These are phyloP conservation scores for Cloeon dipterum DNA, from an alignment of 2,888 invertebrate species.

Conservation along the genomic window DNA sequence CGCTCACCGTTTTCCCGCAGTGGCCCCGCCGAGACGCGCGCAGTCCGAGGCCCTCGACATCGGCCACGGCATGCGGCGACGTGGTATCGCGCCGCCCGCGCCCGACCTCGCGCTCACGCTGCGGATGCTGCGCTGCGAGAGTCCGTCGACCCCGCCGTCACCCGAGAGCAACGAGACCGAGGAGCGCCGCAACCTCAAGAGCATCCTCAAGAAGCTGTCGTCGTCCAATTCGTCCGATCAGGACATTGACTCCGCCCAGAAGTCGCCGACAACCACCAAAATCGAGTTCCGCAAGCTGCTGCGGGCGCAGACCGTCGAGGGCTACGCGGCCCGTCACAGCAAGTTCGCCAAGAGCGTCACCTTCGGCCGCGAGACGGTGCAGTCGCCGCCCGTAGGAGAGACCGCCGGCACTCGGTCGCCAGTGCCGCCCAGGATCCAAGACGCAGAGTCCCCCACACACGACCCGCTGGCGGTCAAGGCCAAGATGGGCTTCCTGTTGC, in stretches of 20 bases:
- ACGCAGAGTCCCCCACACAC: neutral
- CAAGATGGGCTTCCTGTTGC: slow-evolving; percentile 1
- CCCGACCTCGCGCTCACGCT: neutral
- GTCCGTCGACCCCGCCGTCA: slow-evolving; percentile 7
- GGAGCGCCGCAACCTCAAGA: slow-evolving; percentile 59
- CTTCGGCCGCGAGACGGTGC: slow-evolving; percentile 62
- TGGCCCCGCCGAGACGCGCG: slow-evolving; percentile 33
- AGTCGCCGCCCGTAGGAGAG: slow-evolving; percentile 40
- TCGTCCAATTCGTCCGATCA: slow-evolving; percentile 21
- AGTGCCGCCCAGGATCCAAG: neutral
- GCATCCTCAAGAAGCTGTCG: slow-evolving; percentile 62
- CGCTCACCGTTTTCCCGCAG: slow-evolving; percentile 10
- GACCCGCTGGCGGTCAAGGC: slow-evolving; percentile 1
- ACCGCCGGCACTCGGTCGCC: slow-evolving; percentile 4
- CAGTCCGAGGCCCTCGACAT: slow-evolving; percentile 64
- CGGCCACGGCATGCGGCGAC: slow-evolving; percentile 9
- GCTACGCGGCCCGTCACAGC: slow-evolving; percentile 68
- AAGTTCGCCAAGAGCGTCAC: slow-evolving; percentile 76
- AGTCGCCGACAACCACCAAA: slow-evolving; percentile 3
- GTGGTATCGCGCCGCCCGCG: neutral
- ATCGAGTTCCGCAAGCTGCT: slow-evolving; percentile 26
- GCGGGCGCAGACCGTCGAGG: slow-evolving; percentile 65
- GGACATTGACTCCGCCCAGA: neutral
- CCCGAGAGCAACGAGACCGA: slow-evolving; percentile 62
- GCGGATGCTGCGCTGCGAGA: neutral